A percentile compares a stretch with the other conserved stretches of the same genome.
Conservation (phyloP, 35 echinoderm and acorn worm species). For the Heliocidaris tuberculata region DNA sequence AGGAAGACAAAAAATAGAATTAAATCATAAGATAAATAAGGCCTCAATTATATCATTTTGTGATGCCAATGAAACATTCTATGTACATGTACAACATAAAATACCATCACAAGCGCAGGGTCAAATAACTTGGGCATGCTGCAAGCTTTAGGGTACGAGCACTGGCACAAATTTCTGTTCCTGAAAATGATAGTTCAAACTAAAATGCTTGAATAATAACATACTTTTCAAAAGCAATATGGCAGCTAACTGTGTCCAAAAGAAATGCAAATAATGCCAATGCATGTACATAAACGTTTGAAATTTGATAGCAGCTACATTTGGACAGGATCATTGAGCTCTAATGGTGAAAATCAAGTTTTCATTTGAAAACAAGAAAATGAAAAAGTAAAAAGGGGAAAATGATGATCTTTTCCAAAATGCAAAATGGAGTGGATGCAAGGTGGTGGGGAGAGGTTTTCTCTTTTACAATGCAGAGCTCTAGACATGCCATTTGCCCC, state of each 20-base stretch:
- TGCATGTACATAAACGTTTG: neutral
- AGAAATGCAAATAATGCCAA: neutral
- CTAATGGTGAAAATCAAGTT: neutral
- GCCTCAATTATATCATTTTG: too few relatives aligned
- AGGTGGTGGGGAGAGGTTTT: neutral
- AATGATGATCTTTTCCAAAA: neutral
- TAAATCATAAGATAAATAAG: too few relatives aligned
- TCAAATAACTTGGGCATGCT: neutral
- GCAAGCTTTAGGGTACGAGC: neutral
- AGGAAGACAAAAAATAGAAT: neutral
- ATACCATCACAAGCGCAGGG: neutral
- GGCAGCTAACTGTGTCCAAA: neutral
- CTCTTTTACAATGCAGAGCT: neutral
- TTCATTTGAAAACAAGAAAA: neutral
- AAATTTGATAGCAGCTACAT: neutral
- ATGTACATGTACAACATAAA: too few relatives aligned
- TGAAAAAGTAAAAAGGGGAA: neutral
- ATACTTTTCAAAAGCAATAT: neutral
- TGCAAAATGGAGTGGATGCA: neutral
- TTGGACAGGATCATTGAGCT: neutral
- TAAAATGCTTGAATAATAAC: neutral
- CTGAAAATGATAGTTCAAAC: neutral
- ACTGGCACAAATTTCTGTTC: neutral
- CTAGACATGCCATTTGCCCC: constrained; percentile 27
- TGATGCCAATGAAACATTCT: too few relatives aligned